Percentiles rank a stretch among this genome's conserved stretches.
Evolutionary conservation across 2,797 vertebrate species (phyloP).

Genomic region (Garrulus glandarius): DNA sequence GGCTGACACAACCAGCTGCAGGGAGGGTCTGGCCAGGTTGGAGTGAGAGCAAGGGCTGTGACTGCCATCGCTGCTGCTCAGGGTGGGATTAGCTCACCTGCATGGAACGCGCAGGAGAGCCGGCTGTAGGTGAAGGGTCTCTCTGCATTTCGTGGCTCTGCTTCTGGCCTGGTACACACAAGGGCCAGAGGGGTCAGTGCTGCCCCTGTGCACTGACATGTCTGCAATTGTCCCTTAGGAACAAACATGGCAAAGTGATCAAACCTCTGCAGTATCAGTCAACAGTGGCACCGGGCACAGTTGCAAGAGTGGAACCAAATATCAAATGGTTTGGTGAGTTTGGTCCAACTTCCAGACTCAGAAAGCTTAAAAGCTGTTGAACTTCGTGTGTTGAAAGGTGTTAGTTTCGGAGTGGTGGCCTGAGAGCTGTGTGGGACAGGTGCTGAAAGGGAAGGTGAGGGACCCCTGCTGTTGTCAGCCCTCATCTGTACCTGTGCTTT

Average conservation of each 20-base stretch:
- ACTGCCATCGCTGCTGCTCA: neutral
- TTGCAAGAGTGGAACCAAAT: constrained; percentile 95
- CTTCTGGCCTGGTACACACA: neutral
- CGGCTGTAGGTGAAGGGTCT: neutral
- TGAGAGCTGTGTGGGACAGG: neutral
- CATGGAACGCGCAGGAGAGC: accelerated
- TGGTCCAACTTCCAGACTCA: neutral
- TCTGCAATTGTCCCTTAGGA: constrained; percentile 73
- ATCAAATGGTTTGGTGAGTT: constrained; percentile 98
- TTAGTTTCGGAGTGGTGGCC: neutral
- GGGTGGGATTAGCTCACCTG: neutral
- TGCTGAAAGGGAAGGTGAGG: neutral
- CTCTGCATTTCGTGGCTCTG: neutral
- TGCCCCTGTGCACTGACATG: accelerated
- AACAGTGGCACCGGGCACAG: constrained; percentile 88
- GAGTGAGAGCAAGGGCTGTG: neutral
- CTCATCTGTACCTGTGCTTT: accelerated
- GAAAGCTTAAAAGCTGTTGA: neutral
- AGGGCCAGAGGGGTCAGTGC: neutral
- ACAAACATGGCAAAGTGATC: constrained; percentile 88
- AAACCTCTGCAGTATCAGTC: constrained; percentile 90
- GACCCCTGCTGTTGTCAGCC: accelerated
- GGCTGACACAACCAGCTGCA: neutral
- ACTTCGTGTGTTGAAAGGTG: neutral
- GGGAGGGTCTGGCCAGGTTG: neutral